phyloP scores from a whole-genome alignment of 2,113 vertebrate species.

The Salvelinus alpinus region DNA sequence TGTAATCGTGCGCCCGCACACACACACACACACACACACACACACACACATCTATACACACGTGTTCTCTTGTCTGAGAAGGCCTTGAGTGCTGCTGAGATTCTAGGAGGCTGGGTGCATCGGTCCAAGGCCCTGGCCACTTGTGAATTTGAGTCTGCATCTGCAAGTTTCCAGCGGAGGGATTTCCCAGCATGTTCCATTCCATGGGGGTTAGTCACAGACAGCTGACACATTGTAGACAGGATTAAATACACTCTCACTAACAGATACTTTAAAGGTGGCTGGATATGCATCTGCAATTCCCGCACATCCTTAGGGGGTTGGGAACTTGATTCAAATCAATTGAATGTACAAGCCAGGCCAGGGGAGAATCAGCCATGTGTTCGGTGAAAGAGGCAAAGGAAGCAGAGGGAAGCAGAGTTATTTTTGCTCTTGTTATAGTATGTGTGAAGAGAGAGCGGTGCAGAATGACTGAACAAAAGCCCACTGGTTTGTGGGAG shows the following conservation, averaged over 20 bases:
- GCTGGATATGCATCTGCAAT: too few species aligned
- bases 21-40: not conserved
- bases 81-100: too few species aligned
- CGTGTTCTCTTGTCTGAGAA: too few species aligned
- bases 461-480: slow-evolving; percentile 31
- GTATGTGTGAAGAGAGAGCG: slow-evolving; percentile 11
- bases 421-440: slow-evolving; percentile 1
- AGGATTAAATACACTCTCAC: too few species aligned
- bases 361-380: not conserved
- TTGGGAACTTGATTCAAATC: not conserved
- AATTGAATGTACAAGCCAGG: not conserved
- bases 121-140: too few species aligned
- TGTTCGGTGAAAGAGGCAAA: not conserved
- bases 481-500: slow-evolving; percentile 48
- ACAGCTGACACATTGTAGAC: too few species aligned
- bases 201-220: too few species aligned
- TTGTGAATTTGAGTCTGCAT: not conserved
- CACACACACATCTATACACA: too few species aligned
- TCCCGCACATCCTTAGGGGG: not conserved
- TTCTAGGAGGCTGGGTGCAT: too few species aligned
- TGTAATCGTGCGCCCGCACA: too few species aligned
- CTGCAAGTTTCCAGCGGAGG: not conserved
- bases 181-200: not conserved
- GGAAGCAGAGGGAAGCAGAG: too few species aligned
- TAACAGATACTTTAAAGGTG: too few species aligned